Evolutionary conservation across 2,888 invertebrate genomes (phyloP).

Genomic region (Zelleria hepariella): DNA sequence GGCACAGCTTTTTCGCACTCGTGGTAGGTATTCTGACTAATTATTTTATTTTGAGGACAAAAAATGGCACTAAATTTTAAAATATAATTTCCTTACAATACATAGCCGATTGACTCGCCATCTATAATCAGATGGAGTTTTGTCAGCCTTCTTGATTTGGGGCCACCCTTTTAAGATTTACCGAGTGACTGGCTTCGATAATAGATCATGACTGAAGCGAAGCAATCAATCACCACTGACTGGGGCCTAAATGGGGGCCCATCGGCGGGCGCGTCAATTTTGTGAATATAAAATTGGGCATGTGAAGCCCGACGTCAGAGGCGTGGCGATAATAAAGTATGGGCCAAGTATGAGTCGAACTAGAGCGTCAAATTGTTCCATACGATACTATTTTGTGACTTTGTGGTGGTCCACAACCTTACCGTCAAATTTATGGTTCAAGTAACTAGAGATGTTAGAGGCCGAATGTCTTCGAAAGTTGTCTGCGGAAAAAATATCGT

Average conservation of each 20-base stretch:
- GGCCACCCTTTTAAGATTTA: background rate
- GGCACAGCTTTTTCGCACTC: no score
- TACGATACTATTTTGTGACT: no score
- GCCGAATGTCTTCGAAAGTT: no score
- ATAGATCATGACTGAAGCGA: background rate
- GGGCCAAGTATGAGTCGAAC: no score
- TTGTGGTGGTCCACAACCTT: no score
- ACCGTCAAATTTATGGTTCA: no score
- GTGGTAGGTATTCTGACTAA: no score
- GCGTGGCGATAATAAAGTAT: no score
- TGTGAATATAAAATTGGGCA: background rate
- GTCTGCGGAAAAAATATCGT: no score
- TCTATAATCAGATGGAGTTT: background rate
- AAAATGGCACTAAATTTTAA: no score
- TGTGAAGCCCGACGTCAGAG: background rate
- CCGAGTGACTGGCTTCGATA: constrained; percentile 3
- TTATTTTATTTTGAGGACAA: no score
- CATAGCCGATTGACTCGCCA: background rate
- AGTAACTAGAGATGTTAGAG: no score
- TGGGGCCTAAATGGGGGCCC: background rate
- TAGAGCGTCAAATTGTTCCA: background rate
- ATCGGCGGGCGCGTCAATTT: background rate
- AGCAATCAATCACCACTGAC: background rate
- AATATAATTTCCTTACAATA: background rate
- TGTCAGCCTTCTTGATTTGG: background rate